Base-by-base conservation (phyloP, 2,888 invertebrate species). In the Siphlonurus alternatus region DNA sequence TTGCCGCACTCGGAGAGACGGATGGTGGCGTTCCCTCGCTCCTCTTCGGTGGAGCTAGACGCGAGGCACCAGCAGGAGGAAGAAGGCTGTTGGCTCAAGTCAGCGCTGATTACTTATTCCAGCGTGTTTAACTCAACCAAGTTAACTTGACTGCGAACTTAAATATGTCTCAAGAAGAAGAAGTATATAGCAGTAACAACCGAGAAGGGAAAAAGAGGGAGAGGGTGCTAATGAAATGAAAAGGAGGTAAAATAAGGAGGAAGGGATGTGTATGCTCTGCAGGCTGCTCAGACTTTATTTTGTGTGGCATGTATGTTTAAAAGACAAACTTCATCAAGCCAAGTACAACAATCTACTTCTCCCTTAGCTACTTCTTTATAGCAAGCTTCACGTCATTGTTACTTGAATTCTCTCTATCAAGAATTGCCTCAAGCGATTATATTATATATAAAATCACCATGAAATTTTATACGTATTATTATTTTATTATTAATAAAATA, bases 261-360 rank as follows among this genome's bases (percentile, higher is more conserved):
- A 38, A 38, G 38, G 56, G n/a, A 56, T 56, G 56, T 56, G 56
- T 56, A 22, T 22, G 56, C 7, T 38, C 38, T 38, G n/a, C n/a
- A n/a, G n/a, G n/a, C n/a, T n/a, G n/a, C n/a, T n/a, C n/a, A 38
- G 38, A 38, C 5, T 38, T 38, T 38, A 38, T 38, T 38, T 38
- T 38, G 7, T 38, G 38, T 38, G 38, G 38, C 38, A 38, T 38
- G 38, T 38, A 10, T 15, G 7, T 5, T 38, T 10, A 22, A 56
- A 56, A 56, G 56, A 56, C 56, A 56, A 56, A 56, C 56, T 56
- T 56, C 22, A 56, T 56, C 56, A 56, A 56, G 56, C n/a, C n/a
- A 56, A 56, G 56, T 56, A 56, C 56, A 56, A 56, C 56, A 56
- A 20, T 56, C 56, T 56, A 22, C 5, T 10, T 15, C 15, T 38